phyloP scores from a whole-genome alignment of 64 coral and sea anemone genomes.

The Catalaphyllia jardinei region DNA sequence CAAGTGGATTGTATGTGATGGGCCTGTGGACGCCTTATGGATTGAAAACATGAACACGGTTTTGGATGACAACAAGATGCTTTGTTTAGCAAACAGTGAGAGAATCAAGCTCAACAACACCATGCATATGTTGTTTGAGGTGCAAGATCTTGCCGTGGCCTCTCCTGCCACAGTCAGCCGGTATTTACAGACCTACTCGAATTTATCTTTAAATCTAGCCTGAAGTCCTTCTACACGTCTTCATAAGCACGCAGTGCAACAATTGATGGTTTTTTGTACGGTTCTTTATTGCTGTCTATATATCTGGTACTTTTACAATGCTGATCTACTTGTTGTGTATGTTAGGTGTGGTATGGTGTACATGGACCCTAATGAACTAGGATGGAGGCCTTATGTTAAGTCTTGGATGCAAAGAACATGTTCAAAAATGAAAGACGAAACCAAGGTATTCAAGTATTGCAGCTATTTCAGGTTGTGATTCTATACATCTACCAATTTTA shows the following conservation, averaged over 20 bases:
- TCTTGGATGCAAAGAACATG: conserved; percentile 85
- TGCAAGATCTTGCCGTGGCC: conserved; percentile 96
- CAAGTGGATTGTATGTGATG: conserved; percentile 99
- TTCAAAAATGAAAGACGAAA: conserved; percentile 92
- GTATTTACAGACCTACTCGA: background rate
- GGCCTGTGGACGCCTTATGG: conserved; percentile 96
- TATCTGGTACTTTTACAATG: background rate
- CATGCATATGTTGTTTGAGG: conserved; percentile 99
- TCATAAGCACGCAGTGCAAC: too few species aligned
- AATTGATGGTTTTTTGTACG: too few species aligned
- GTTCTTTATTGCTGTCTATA: too few species aligned
- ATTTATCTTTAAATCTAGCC: too few species aligned
- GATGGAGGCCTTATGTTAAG: conserved; percentile 91
- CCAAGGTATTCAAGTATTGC: conserved; percentile 43
- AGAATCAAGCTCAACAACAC: conserved; percentile 96
- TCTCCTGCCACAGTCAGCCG: conserved; percentile 98
- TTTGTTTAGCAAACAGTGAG: conserved; percentile 97
- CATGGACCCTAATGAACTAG: conserved; percentile 88
- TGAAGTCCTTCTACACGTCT: too few species aligned
- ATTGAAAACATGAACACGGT: conserved; percentile 99
- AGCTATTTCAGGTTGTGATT: background rate
- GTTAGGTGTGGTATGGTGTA: conserved; percentile 98
- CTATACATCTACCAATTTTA: background rate
- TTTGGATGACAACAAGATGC: conserved; percentile 96
- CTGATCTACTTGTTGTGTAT: background rate